Base-by-base conservation (phyloP, 2,113 vertebrate genomes). In the Nannospalax galili region DNA sequence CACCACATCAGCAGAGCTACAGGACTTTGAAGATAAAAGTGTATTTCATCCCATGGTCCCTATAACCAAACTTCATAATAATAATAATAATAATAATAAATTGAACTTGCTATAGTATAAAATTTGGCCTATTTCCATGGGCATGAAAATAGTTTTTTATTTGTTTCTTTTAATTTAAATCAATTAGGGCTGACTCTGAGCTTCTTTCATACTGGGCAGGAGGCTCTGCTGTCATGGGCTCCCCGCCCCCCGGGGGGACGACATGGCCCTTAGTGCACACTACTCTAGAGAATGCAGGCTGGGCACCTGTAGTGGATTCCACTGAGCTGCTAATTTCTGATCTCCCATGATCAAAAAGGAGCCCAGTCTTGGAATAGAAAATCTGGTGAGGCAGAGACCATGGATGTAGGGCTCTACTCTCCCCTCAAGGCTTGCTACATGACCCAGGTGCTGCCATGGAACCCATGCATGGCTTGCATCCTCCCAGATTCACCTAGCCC, bases 391-490 rank as follows among this genome's bases (percentile, higher is more conserved):
- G 48, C 4, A 89, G 64, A 74, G 35, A 45, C 52, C 30, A 5
- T 28, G 10, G 72, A 11, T 28, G 30, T 28, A 12, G 24, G 7
- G 12, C 12, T 45, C 88, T 0, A 28, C 2, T 5, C 14, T 3
- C 17, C 10, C 20, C 24, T 80, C 40, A 14, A 16, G 35, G 22
- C 3, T 40, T n/a, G 8, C 2, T 6, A 16, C 35, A 45, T 42
- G 28, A 52, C n/a, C 56, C 37, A 58, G 56, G 22, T 52, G 42
- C 56, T 42, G 35, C 42, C 3, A 0, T 30, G 62, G 73, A 22
- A 35, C 17, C 70, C 17, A 6, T 0, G 16, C 60, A 11, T 2
- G 1, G 19, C 24, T 16, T n/a, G 3, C 0, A 0, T 0, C n/a
- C 20, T 37, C 72, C n/a, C 37, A 30, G 87, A 32, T 7, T 45